A percentile compares a stretch with the other conserved stretches of the same genome.
Conservation (phyloP, 2,888 invertebrate genomes). For the Chymomyza caudatula region DNA sequence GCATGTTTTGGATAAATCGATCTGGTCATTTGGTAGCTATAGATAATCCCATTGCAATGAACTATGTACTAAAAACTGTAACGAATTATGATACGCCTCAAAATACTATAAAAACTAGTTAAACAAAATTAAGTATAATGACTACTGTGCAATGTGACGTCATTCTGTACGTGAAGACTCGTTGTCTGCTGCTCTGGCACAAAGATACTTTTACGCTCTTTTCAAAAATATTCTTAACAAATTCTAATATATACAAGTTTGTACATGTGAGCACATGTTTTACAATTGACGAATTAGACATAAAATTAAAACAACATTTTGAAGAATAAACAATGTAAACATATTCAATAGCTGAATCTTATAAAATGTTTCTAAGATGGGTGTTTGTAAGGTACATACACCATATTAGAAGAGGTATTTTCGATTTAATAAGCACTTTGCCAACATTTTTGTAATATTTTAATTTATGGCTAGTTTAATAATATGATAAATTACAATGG, state of each 20-base stretch:
- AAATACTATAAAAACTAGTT: not conserved
- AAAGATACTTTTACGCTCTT: not conserved
- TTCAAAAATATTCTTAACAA: not conserved
- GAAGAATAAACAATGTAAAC: not conserved
- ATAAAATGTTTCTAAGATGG: not conserved
- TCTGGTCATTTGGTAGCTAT: slow-evolving; percentile 80
- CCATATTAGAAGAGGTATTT: not conserved
- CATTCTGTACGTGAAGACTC: not conserved
- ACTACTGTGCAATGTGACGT: not conserved
- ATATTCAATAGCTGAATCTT: not conserved
- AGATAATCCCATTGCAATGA: slow-evolving; percentile 85
- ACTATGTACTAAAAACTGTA: not conserved
- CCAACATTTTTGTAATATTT: not conserved
- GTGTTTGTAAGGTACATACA: too few species aligned
- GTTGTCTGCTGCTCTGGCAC: not conserved
- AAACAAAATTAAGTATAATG: not conserved
- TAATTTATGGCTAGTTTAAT: too few species aligned
- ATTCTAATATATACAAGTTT: not conserved
- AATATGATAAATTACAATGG: too few species aligned
- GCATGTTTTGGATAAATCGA: slow-evolving; percentile 76
- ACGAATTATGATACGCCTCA: not conserved
- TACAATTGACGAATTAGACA: not conserved
- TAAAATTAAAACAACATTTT: not conserved
- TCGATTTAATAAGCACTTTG: not conserved
- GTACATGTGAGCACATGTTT: not conserved